A percentile compares a stretch with the other conserved stretches of the same genome.
Evolutionary conservation across 2,113 vertebrate species (phyloP).

Genomic region (Microcebus jonahi): DNA sequence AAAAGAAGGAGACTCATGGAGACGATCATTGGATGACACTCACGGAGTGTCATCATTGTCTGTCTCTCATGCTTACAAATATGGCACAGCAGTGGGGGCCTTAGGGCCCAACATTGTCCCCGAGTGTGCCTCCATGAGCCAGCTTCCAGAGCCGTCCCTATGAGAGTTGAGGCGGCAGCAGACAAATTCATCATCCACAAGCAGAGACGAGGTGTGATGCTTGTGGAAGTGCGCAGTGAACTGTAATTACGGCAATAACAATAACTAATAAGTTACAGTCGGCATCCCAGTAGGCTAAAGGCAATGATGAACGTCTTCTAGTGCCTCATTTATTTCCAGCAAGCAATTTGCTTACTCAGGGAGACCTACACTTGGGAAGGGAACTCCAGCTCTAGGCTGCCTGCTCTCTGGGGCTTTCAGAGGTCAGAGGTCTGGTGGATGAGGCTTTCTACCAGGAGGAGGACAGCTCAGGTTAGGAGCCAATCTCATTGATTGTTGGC

Average conservation of each 20-base stretch:
- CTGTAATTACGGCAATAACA: constrained; percentile 55
- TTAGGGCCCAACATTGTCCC: background rate
- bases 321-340: constrained; percentile 41
- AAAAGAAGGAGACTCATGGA: background rate
- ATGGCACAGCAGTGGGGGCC: background rate
- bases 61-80: background rate
- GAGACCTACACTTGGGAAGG: background rate
- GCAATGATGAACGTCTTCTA: constrained; percentile 9
- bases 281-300: constrained; percentile 6
- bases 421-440: background rate
- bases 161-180: background rate
- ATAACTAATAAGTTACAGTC: constrained; percentile 37
- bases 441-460: background rate
- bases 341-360: constrained; percentile 41
- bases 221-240: background rate
- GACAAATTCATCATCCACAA: background rate
- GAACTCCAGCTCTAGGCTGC: background rate
- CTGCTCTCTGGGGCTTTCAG: background rate
- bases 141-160: background rate
- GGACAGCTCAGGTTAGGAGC: background rate
- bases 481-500: rapidly evolving
- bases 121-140: background rate
- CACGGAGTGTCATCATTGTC: background rate
- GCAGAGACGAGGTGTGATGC: background rate
- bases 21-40: no score